These are phyloP conservation scores for Stegana nigrithorax DNA, from an alignment of 2,888 invertebrate genomes.

Conservation along the genomic window DNA sequence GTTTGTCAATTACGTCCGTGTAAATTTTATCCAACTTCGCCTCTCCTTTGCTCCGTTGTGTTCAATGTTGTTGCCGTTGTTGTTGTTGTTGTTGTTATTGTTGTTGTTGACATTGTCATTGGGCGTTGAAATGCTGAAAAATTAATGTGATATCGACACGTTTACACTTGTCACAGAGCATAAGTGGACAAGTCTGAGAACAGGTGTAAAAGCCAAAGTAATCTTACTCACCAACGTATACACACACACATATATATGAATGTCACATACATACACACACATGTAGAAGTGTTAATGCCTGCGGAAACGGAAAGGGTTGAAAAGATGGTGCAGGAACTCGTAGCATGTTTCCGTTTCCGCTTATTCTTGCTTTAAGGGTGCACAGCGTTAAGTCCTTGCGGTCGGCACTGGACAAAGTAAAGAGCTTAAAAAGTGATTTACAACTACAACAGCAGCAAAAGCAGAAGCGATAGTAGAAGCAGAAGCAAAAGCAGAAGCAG, in stretches of 20 bases:
- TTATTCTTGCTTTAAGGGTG: no score
- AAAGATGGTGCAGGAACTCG: no score
- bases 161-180: slow-evolving; percentile 8
- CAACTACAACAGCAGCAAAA: slow-evolving; percentile 1
- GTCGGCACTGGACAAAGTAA: not conserved
- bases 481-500: no score
- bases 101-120: slow-evolving; percentile 29
- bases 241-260: not conserved
- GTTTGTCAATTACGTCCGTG: slow-evolving; percentile 43
- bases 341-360: no score
- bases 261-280: not conserved
- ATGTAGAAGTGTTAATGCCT: no score
- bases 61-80: not conserved
- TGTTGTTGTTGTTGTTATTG: slow-evolving; percentile 5
- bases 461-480: not conserved
- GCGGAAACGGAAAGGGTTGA: not conserved
- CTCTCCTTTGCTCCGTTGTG: slow-evolving; percentile 21
- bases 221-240: not conserved
- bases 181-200: no score
- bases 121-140: slow-evolving; percentile 42
- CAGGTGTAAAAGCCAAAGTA: no score
- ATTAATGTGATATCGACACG: slow-evolving; percentile 43
- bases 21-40: slow-evolving; percentile 19
- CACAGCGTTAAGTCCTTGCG: not conserved
- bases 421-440: slow-evolving; percentile 10